Conservation (phyloP, 2,888 invertebrate species). For the Cosmia trapezina region DNA sequence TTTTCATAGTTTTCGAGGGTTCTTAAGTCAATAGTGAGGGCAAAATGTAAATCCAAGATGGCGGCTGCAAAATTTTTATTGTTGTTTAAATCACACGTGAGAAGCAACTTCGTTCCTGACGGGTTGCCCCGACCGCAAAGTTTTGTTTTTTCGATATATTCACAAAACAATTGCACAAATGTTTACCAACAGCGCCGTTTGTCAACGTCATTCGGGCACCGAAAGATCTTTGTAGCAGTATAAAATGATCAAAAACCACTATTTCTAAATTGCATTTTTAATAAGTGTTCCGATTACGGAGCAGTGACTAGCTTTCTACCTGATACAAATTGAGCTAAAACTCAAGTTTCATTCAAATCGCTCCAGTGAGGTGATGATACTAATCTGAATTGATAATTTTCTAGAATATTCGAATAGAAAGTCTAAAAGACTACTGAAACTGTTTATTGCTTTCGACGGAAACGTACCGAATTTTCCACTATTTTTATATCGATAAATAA, state of each 20-base stretch:
- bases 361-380: constrained; percentile 19
- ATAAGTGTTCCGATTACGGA: constrained; percentile 53
- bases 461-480: neutral
- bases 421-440: constrained; percentile 6
- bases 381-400: constrained; percentile 9
- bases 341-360: constrained; percentile 31
- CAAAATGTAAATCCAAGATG: too few relatives aligned
- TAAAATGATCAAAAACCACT: constrained; percentile 33
- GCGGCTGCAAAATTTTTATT: too few relatives aligned
- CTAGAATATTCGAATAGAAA: constrained; percentile 15
- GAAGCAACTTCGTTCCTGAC: too few relatives aligned
- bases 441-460: neutral
- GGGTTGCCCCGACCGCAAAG: too few relatives aligned
- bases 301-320: constrained; percentile 55
- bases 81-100: too few relatives aligned
- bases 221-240: neutral
- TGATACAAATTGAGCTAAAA: constrained; percentile 39
- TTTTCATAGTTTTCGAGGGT: too few relatives aligned
- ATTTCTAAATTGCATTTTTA: constrained; percentile 64
- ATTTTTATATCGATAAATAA: constrained; percentile 1
- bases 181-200: neutral
- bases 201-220: neutral
- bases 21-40: too few relatives aligned
- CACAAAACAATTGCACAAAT: neutral
- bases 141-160: neutral